Evolutionary conservation across 2,888 invertebrate genomes (phyloP).

Genomic region (Ophion ventricosus): DNA sequence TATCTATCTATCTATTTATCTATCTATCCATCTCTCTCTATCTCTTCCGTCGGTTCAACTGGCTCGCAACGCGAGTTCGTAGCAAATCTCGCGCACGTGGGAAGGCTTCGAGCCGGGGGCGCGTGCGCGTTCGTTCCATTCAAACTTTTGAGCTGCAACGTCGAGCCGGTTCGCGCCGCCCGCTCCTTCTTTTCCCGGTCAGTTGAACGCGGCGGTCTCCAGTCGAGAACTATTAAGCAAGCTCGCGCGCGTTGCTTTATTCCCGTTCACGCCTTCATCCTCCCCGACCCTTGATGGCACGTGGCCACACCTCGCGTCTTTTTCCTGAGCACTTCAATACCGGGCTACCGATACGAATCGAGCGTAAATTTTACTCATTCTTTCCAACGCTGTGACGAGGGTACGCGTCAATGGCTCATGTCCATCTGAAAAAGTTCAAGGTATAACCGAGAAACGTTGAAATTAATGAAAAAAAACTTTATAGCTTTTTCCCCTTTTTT

Average conservation of each 20-base stretch:
- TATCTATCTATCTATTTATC: not conserved
- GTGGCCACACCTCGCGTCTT: conserved; percentile 38
- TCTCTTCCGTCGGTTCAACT: no score
- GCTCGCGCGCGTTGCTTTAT: conserved; percentile 23
- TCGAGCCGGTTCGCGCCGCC: not conserved
- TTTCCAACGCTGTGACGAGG: not conserved
- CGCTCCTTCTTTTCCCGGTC: not conserved
- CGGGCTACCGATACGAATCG: not conserved
- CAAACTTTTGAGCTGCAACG: not conserved
- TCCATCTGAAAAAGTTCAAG: no score
- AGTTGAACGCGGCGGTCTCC: conserved; percentile 14
- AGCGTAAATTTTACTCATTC: not conserved
- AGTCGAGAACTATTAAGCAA: conserved; percentile 47
- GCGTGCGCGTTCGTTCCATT: conserved; percentile 15
- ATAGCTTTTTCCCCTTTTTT: no score
- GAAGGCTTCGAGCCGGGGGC: conserved; percentile 6
- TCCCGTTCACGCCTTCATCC: conserved; percentile 5
- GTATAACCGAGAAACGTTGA: no score
- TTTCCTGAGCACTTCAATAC: not conserved
- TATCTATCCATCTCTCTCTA: not conserved
- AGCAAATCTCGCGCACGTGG: conserved; percentile 52
- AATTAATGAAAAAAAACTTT: no score
- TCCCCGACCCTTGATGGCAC: not conserved
- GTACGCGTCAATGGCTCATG: not conserved
- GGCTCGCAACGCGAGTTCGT: no score